Base-by-base conservation (phyloP, 2,888 invertebrate genomes). In the Ormyrus nitidulus region DNA sequence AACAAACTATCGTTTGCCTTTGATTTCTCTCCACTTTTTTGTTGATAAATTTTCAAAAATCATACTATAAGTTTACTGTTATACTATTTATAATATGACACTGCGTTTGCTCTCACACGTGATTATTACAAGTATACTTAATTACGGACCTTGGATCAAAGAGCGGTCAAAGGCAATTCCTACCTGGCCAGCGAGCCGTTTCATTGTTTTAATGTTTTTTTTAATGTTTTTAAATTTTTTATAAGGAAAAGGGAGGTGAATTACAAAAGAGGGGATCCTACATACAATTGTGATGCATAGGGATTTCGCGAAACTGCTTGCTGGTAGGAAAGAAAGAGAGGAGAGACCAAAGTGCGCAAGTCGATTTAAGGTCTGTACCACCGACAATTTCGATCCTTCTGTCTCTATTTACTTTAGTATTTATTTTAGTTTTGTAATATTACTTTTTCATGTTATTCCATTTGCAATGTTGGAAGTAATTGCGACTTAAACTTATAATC, bases 31-130 rank as follows among this genome's bases (percentile, higher is more conserved):
- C 73, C 59, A 44, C 62, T 77, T 79, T 61, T 54, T 66, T 77
- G 61, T 80, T 72, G 70, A 73, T 70, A 79, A 61, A 74, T 61
- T 73, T 79, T 54, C 74, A 82, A 46, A 84, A 81, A 84, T 86
- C 83, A 84, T 86, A 77, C 76, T 74, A 81, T 73, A 73, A 49
- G 59, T 69, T 83, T 83, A 83, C 83, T 84, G 82, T 85, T 86
- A 85, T 76, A 84, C 85, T 85, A 85, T 84, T 82, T 83, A 86
- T 86, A 85, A 86, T 86, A 86, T 85, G 86, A 86, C 86, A 85
- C 86, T 84, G 85, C 72, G 80, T 80, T 81, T 71, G 77, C 70
- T 71, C 77, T 64, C 68, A 54, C 73, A 66, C 71, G 48, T 69
- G 64, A 19, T 77, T 73, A 71, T 79, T 82, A 84, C 84, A 85